phyloP scores from a whole-genome alignment of 2,113 vertebrate genomes.

The Panthera leo region DNA sequence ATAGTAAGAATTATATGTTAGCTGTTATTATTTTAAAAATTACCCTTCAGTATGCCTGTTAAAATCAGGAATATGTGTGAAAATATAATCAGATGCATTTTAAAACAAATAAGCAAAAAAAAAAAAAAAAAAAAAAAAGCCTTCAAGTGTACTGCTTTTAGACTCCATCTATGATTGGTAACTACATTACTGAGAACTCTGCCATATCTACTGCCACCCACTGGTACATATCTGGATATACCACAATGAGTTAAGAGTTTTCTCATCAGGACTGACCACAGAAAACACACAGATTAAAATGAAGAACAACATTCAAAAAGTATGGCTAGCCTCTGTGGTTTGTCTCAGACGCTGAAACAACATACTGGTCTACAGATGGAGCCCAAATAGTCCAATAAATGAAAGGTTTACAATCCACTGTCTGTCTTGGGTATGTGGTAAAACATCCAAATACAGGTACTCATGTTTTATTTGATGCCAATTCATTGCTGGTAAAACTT shows the following conservation, averaged over 20 bases:
- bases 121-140: not conserved
- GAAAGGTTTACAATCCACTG: constrained; percentile 65
- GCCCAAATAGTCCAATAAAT: constrained; percentile 53
- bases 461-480: constrained; percentile 65
- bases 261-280: constrained; percentile 61
- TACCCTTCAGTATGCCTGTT: not conserved
- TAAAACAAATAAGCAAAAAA: constrained; percentile 17
- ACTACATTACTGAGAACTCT: constrained; percentile 24
- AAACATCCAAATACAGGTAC: constrained; percentile 61
- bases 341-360: constrained; percentile 73
- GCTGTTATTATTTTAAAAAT: not conserved
- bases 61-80: constrained; percentile 44
- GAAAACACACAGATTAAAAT: constrained; percentile 66
- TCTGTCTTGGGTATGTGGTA: constrained; percentile 56
- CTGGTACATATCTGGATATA: constrained; percentile 35
- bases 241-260: constrained; percentile 45
- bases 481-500: constrained; percentile 63
- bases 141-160: not conserved
- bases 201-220: constrained; percentile 63
- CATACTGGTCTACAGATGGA: constrained; percentile 60
- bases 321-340: constrained; percentile 69
- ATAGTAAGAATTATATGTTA: not conserved
- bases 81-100: constrained; percentile 54
- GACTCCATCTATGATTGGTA: not conserved
- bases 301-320: constrained; percentile 74